A percentile compares a stretch with the other conserved stretches of the same genome.
phyloP scores from a whole-genome alignment of 92 coral and sea anemone species.

The Parazoanthus swiftii region DNA sequence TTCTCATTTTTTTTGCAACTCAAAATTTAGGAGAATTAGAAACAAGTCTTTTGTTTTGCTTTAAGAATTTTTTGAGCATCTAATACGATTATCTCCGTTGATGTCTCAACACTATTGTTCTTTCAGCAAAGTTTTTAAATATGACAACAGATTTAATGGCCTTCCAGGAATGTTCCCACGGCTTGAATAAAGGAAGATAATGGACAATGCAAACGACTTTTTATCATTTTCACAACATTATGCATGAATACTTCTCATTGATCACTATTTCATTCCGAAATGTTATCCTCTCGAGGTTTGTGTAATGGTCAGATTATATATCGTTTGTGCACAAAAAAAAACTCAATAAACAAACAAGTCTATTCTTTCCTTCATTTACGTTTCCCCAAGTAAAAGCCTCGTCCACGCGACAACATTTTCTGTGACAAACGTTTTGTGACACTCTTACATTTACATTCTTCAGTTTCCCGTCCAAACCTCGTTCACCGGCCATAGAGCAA shows the following conservation, averaged over 20 bases:
- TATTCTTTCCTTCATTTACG: no score
- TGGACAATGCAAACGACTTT: slow-evolving; percentile 3
- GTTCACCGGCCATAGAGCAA: no score
- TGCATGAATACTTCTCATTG: neutral
- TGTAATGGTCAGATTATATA: no score
- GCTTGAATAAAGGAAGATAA: neutral
- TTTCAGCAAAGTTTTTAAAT: slow-evolving; percentile 2
- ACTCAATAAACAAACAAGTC: no score
- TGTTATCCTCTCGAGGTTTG: neutral
- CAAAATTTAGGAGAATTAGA: neutral
- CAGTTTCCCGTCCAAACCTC: no score
- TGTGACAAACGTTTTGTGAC: no score
- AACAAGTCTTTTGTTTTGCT: neutral
- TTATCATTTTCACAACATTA: neutral
- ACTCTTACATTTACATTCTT: no score
- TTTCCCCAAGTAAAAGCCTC: no score
- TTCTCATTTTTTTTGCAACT: no score
- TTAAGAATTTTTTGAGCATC: neutral
- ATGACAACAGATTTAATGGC: neutral
- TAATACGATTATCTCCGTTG: neutral
- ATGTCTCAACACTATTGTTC: neutral
- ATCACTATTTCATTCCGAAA: neutral
- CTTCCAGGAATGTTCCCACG: slow-evolving; percentile 18
- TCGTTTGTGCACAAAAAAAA: no score
- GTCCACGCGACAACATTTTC: no score